Base-by-base conservation (phyloP, 2,888 invertebrate genomes). In the Scaptomyza reducta region DNA sequence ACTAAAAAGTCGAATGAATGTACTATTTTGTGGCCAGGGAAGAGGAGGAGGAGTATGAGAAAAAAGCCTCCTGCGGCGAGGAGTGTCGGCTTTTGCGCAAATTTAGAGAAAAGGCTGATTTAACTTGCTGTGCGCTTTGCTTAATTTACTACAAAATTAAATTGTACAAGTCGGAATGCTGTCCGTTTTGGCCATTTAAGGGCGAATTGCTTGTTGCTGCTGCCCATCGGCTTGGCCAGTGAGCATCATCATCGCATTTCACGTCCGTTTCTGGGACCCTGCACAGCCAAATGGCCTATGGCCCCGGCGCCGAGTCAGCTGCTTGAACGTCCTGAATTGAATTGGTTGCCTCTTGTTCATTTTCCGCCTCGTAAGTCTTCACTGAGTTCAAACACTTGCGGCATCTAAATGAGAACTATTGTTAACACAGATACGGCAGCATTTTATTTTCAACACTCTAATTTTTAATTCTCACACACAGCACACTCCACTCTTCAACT, bases 61-160 rank as follows among this genome's bases (percentile, higher is more conserved):
- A 53, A 40, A 22, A 40, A 53, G 56, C 47, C 44, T 29, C 60
- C 53, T 44, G 49, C 35, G 41, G 47, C 6, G 29, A 11, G 4
- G 38, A 40, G 31, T 16, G 31, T 25, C 54, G 58, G 49, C 78
- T 75, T 70, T 81, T 69, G 74, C 74, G 66, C 76, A 78, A 78
- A 78, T 80, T 78, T 81, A 67, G 61, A 74, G 61, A 44, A 70
- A 67, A 62, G 61, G 61, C 76, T 67, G 71, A 70, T 77, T 81
- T 66, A 76, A 78, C 65, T 78, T 40, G 16, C 40, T 40, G 40
- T 69, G 76, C 67, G 74, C 77, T 71, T 67, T 81, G 71, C 76
- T 71, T 81, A 80, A 81, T 80, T 81, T 80, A 80, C 70, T 81
- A 80, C 79, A 79, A 80, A 80, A 80, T 80, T 67, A 81, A 80